Evolutionary conservation across 2,888 invertebrate genomes (phyloP).

Genomic region (Epistrophe eligans): DNA sequence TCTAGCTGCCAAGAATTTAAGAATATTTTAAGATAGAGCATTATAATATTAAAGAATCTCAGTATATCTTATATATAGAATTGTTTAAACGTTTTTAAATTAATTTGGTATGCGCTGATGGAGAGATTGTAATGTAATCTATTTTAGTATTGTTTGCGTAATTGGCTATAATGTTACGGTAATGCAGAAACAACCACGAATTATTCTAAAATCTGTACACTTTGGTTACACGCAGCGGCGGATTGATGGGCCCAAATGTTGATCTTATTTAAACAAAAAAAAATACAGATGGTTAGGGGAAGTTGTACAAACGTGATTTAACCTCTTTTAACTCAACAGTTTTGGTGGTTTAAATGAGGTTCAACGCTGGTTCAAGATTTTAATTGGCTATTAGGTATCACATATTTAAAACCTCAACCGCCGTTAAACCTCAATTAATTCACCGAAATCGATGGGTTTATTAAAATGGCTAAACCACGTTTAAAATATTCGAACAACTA

Average conservation of each 20-base stretch:
- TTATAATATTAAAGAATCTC: constrained; percentile 17
- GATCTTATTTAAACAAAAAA: no score
- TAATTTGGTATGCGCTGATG: constrained; percentile 46
- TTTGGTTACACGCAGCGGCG: background rate
- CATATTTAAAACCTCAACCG: no score
- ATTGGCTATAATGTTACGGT: constrained; percentile 55
- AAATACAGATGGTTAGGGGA: no score
- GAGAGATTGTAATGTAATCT: constrained; percentile 43
- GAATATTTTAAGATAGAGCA: background rate
- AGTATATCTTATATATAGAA: constrained; percentile 23
- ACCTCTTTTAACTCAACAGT: no score
- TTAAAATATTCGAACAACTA: no score
- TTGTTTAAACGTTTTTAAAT: constrained; percentile 33
- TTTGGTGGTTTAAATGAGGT: no score
- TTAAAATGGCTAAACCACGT: no score
- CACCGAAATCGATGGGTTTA: no score
- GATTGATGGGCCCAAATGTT: background rate
- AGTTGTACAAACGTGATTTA: no score
- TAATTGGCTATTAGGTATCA: no score
- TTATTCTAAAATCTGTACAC: background rate
- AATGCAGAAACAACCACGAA: constrained; percentile 20
- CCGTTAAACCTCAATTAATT: no score
- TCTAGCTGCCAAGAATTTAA: constrained; percentile 14
- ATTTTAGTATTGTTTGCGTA: constrained; percentile 62
- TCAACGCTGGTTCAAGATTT: no score